A percentile compares a stretch with the other conserved stretches of the same genome.
These are phyloP conservation scores for Drosophila suboccidentalis DNA, from an alignment of 2,888 invertebrate species.

Conservation along the genomic window DNA sequence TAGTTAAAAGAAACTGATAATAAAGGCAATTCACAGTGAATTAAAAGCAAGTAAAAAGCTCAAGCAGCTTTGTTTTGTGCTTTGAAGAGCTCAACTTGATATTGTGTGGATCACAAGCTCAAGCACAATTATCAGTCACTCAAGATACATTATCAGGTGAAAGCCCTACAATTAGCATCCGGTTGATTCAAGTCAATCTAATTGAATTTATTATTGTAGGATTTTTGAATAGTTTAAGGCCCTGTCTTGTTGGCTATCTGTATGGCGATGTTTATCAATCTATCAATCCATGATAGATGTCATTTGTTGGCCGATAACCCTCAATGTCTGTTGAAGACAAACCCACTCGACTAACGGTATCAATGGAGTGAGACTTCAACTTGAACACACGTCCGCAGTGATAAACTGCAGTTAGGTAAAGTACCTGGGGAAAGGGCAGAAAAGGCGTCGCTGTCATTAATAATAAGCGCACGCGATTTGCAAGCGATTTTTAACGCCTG, in stretches of 20 bases:
- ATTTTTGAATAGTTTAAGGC: neutral
- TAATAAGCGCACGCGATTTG: constrained; percentile 62
- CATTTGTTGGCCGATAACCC: constrained; percentile 36
- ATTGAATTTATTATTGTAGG: constrained; percentile 6
- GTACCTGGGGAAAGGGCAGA: constrained; percentile 2
- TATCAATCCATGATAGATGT: constrained; percentile 25
- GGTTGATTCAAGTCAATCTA: neutral
- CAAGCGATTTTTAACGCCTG: constrained; percentile 62
- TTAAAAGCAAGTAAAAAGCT: neutral
- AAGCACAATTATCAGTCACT: constrained; percentile 5
- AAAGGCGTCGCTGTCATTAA: constrained; percentile 45
- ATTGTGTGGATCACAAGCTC: constrained; percentile 7
- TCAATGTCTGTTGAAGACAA: constrained; percentile 41
- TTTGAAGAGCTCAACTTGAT: neutral
- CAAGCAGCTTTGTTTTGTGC: constrained; percentile 6
- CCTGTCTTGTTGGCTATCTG: constrained; percentile 17
- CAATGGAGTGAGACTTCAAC: constrained; percentile 37
- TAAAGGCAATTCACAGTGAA: neutral
- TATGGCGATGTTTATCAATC: constrained; percentile 30
- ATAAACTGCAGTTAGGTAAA: constrained; percentile 67
- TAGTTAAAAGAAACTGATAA: neutral
- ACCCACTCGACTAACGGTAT: constrained; percentile 29
- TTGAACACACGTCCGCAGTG: constrained; percentile 68
- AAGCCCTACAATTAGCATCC: neutral
- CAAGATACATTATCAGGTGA: neutral